A percentile compares a stretch with the other conserved stretches of the same genome.
phyloP scores from a whole-genome alignment of 2,888 invertebrate genomes.

The Cistogaster globosa region DNA sequence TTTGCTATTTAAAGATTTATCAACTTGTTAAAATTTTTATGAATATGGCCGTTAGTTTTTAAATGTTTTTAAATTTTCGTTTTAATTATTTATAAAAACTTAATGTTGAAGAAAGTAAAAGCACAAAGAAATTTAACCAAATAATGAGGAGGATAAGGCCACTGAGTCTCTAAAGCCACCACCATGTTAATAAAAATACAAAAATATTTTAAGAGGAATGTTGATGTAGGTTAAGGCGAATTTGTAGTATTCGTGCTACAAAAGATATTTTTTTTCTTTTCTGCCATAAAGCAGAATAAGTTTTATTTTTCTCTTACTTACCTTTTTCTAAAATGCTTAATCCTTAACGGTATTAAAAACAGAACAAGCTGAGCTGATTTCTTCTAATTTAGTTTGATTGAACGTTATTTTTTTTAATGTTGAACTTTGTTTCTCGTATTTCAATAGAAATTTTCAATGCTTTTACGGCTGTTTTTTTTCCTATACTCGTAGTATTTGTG shows the following conservation, averaged over 20 bases:
- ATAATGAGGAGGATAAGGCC: constrained; percentile 4
- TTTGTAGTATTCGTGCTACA: not conserved
- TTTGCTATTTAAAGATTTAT: no score
- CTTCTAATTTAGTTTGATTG: not conserved
- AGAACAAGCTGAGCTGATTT: not conserved
- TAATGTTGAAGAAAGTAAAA: no score
- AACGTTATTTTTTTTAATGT: not conserved
- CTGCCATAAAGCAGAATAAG: not conserved
- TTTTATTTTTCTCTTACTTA: constrained; percentile 7
- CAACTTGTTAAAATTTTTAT: no score
- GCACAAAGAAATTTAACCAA: not conserved
- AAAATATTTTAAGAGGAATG: constrained; percentile 20
- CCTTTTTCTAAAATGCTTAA: constrained; percentile 45
- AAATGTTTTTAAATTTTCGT: no score
- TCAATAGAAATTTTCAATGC: not conserved
- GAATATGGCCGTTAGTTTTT: no score
- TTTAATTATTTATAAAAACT: no score
- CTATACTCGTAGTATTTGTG: not conserved
- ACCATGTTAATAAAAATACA: constrained; percentile 13
- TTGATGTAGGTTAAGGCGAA: constrained; percentile 57
- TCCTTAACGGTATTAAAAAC: constrained; percentile 25
- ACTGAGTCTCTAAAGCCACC: constrained; percentile 33
- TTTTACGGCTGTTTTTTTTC: not conserved
- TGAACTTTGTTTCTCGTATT: not conserved
- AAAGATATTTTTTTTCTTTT: not conserved